Conservation (phyloP, 2,113 vertebrate species). For the Panthera uncia region DNA sequence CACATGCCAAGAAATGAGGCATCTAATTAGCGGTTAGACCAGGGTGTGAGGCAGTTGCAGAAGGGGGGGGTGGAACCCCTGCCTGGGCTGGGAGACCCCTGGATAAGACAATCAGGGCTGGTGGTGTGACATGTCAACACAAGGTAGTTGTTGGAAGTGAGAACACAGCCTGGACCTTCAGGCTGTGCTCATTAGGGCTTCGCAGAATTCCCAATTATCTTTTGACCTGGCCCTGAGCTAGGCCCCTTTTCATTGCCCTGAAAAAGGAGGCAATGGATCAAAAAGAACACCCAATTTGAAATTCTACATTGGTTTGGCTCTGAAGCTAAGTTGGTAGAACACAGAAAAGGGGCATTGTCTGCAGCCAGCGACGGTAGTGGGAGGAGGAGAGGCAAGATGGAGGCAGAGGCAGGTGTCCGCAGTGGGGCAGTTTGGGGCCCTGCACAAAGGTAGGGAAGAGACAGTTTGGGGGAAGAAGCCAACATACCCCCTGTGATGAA, state of each 20-base stretch:
- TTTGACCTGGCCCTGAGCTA: neutral
- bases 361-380: neutral
- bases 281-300: neutral
- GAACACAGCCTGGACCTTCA: slow-evolving; percentile 43
- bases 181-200: slow-evolving; percentile 56
- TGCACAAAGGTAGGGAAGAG: neutral
- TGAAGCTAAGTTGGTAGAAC: neutral
- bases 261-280: neutral
- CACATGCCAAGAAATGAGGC: slow-evolving; percentile 31
- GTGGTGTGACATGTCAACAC: neutral
- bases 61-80: neutral
- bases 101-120: neutral
- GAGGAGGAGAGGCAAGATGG: neutral
- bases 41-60: slow-evolving; percentile 45
- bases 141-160: neutral
- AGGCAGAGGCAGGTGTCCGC: neutral
- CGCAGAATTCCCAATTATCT: slow-evolving; percentile 50
- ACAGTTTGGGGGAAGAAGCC: neutral
- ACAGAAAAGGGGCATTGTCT: neutral
- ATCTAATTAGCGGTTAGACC: slow-evolving; percentile 70
- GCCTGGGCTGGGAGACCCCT: slow-evolving; percentile 23
- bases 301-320: neutral
- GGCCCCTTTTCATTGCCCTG: neutral
- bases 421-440: neutral
- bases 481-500: neutral